Base-by-base conservation (phyloP, 2,888 invertebrate species). In the Adela reaumurella region DNA sequence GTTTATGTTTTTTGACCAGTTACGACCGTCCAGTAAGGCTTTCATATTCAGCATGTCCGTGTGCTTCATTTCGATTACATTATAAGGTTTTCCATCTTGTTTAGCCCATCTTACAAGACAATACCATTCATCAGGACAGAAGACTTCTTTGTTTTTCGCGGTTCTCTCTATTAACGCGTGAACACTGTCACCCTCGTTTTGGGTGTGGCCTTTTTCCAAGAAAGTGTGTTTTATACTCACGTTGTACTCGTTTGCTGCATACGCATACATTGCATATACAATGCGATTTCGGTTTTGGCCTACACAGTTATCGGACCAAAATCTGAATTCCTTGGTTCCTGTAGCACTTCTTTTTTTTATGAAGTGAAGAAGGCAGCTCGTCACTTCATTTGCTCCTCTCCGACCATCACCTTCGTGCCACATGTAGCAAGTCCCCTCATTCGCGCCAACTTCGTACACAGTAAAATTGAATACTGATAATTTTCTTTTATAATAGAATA, bases 241-340 rank as follows among this genome's bases (percentile, higher is more conserved):
- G 24, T 55, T 50, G 47, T 51, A 55, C 35, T 55, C 54, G 19
- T 49, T 50, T 6, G 56, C 45, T 19, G 54, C 52, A 35, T 54
- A 53, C 19, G 55, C 49, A 49, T 57, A 59, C 51, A 56, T 51
- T 24, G 52, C 54, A 51, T 56, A 60, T 14, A 59, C 53, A 43
- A 54, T 54, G 10, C 56, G 51, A 48, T 59, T 61, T 28, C 55
- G 45, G 52, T 59, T 60, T 54, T 60, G 58, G 4, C 60, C 58
- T 8, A 51, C 45, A 35, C 55, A 58, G 47, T 58, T 60, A 48
- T 60, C 59, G n/a, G 58, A 60, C 52, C 54, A 61, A 48, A 61
- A 60, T 28, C 52, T 45, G 48, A 57, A 59, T 29, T 57, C 53
- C 28, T 51, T 55, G 18, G 52, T 53, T 8, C 51, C 52, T 48